Evolutionary conservation across 2,888 invertebrate genomes (phyloP).

Genomic region (Dilophus febrilis): DNA sequence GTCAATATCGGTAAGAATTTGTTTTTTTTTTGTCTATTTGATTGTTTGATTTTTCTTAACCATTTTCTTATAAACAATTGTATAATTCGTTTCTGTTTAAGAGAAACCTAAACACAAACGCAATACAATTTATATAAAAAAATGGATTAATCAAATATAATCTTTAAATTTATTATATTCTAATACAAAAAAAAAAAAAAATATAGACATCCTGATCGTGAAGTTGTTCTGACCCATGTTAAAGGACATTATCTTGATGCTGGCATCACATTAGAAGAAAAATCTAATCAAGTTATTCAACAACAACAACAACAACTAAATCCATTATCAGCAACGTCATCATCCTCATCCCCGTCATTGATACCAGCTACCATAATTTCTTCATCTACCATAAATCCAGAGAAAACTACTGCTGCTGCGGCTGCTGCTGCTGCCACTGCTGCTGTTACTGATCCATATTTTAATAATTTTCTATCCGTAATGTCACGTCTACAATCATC

Average conservation of each 20-base stretch:
- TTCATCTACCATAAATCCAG: not conserved
- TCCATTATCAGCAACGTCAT: conserved; percentile 2
- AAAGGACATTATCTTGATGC: conserved; percentile 40
- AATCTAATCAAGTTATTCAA: not conserved
- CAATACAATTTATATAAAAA: too few species aligned
- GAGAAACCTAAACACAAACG: too few species aligned
- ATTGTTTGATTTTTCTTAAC: too few species aligned
- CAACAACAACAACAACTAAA: not conserved
- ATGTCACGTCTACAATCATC: not conserved
- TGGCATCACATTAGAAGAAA: conserved; percentile 5
- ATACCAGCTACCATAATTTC: not conserved
- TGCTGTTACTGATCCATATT: not conserved
- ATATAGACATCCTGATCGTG: conserved; percentile 42
- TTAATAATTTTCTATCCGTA: too few species aligned
- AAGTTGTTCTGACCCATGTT: conserved; percentile 46
- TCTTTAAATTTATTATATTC: too few species aligned
- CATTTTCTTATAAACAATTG: too few species aligned
- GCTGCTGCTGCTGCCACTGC: not conserved
- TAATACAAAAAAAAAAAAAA: too few species aligned
- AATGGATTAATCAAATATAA: too few species aligned
- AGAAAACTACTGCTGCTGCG: not conserved
- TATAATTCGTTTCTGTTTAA: too few species aligned
- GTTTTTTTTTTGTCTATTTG: conserved; percentile 1
- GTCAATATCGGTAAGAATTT: conserved; percentile 58
- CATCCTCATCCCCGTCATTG: not conserved